Evolutionary conservation across 2,888 invertebrate species (phyloP).

Genomic region (Dolomedes plantarius): DNA sequence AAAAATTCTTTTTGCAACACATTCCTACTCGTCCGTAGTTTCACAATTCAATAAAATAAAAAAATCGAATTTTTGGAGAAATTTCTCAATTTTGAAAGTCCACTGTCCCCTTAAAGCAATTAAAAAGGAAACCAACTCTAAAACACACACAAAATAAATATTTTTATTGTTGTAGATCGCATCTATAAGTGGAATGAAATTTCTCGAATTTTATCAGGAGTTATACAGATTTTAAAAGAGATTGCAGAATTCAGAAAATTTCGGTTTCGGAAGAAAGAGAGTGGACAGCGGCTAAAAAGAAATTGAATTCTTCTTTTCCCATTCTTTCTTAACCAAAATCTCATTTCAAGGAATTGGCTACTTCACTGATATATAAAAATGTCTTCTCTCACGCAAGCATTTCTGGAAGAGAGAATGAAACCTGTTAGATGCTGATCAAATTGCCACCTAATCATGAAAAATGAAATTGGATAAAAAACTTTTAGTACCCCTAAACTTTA

Average conservation of each 20-base stretch:
- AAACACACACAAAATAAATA: no score
- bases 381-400: background rate
- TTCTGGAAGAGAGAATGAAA: background rate
- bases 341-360: background rate
- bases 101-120: no score
- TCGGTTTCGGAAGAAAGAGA: background rate
- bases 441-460: background rate
- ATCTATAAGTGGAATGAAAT: no score
- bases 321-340: background rate
- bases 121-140: no score
- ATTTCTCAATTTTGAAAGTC: no score
- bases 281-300: background rate
- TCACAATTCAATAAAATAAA: no score
- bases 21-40: no score
- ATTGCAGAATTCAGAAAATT: background rate
- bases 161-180: no score
- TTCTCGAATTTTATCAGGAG: no score
- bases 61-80: no score
- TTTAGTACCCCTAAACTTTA: background rate
- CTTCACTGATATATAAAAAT: background rate
- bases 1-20: no score
- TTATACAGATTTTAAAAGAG: no score
- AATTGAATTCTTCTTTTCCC: background rate
- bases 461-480: background rate
- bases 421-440: background rate